These are phyloP conservation scores for Amazona guildingii DNA, from an alignment of 2,113 vertebrate species.

Conservation along the genomic window DNA sequence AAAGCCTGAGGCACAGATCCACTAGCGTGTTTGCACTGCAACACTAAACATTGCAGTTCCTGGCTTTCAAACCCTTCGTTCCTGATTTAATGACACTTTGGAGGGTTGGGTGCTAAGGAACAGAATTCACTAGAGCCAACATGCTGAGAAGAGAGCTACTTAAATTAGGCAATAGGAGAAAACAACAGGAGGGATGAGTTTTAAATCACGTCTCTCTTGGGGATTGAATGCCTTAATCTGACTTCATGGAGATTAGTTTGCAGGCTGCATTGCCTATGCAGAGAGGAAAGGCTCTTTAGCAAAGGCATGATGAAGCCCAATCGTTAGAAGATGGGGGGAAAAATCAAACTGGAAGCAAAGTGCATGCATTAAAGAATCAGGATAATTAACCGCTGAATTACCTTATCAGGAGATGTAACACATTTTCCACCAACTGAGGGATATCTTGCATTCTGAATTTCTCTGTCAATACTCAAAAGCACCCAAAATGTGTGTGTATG, in stretches of 20 bases:
- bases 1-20: not conserved
- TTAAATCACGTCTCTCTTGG: conserved; percentile 47
- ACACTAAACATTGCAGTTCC: not conserved
- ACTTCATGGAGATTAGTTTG: conserved; percentile 67
- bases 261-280: conserved; percentile 33
- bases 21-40: not conserved
- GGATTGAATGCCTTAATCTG: conserved; percentile 58
- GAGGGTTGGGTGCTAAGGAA: conserved; percentile 60
- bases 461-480: not conserved
- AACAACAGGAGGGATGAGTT: conserved; percentile 62
- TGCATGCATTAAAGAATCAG: conserved; percentile 22
- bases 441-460: not conserved
- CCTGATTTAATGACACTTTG: conserved; percentile 8
- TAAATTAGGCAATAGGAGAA: conserved; percentile 65
- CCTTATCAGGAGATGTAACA: conserved; percentile 8
- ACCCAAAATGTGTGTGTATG: not conserved
- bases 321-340: not conserved
- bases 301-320: conserved; percentile 6
- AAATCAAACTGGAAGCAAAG: conserved; percentile 14
- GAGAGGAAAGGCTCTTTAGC: conserved; percentile 55
- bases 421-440: conserved; percentile 2
- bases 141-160: conserved; percentile 55
- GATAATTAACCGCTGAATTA: conserved; percentile 48
- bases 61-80: conserved; percentile 40
- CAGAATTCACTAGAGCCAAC: conserved; percentile 35